Percentiles rank a stretch among this genome's conserved stretches.
phyloP scores from a whole-genome alignment of 2,888 invertebrate genomes.

The Hirtodrosophila histrioides region DNA sequence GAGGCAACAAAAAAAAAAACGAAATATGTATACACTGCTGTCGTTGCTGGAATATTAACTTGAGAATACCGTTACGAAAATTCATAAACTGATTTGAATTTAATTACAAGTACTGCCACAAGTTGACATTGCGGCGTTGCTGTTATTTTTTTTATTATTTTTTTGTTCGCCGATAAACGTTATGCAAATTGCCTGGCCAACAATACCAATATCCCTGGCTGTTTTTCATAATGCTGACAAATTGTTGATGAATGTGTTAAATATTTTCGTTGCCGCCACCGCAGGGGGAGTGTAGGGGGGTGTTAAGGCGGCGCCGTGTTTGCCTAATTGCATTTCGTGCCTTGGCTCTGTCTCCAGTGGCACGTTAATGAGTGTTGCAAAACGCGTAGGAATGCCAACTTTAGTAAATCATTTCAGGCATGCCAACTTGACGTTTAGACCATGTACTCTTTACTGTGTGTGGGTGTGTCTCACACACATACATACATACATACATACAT shows the following conservation, averaged over 20 bases:
- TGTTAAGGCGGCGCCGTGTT: conserved; percentile 1
- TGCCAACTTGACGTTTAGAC: conserved; percentile 61
- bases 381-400: conserved; percentile 69
- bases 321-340: conserved; percentile 55
- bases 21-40: not conserved
- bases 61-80: conserved; percentile 35
- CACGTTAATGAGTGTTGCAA: conserved; percentile 56
- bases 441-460: conserved; percentile 4
- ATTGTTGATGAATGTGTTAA: conserved; percentile 75
- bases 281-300: too few species aligned
- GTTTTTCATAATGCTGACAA: conserved; percentile 66
- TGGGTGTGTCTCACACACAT: not conserved
- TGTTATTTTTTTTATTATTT: not conserved
- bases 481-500: too few species aligned
- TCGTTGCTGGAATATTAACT: conserved; percentile 27
- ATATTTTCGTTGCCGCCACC: conserved; percentile 42
- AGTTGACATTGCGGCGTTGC: conserved; percentile 39
- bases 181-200: conserved; percentile 61
- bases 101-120: conserved; percentile 55
- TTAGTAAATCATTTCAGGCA: conserved; percentile 68
- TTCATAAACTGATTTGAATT: conserved; percentile 67
- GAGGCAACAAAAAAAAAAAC: too few species aligned
- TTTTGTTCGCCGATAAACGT: conserved; percentile 67
- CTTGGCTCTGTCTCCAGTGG: conserved; percentile 38
- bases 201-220: conserved; percentile 15